These are phyloP conservation scores for Chaetogeoica ovagalla DNA, from an alignment of 2,888 invertebrate genomes.

Conservation along the genomic window DNA sequence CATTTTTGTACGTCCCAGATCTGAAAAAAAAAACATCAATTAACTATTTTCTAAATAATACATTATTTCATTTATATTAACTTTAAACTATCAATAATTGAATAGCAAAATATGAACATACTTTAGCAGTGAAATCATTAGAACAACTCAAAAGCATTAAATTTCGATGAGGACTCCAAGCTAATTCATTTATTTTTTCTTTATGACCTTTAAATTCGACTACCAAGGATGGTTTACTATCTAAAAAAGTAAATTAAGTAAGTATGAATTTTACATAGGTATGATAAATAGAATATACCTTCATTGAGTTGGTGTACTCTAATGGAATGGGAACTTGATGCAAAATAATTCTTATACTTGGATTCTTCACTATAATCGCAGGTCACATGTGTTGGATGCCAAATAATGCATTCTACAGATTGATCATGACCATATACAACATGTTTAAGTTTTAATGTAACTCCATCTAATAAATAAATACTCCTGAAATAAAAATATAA, in stretches of 20 bases:
- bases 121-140: conserved; percentile 71
- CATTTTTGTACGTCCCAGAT: conserved; percentile 68
- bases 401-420: conserved; percentile 66
- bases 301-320: conserved; percentile 34
- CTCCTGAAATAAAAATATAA: conserved; percentile 28
- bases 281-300: conserved; percentile 1
- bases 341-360: conserved; percentile 47
- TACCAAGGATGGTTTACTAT: conserved; percentile 51
- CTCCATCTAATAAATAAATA: conserved; percentile 46
- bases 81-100: background rate
- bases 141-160: conserved; percentile 70
- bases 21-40: conserved; percentile 59
- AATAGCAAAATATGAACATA: conserved; percentile 59
- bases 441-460: conserved; percentile 39
- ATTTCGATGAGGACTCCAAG: conserved; percentile 73
- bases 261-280: background rate
- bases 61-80: background rate
- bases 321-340: conserved; percentile 43
- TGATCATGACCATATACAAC: conserved; percentile 39
- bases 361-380: conserved; percentile 50
- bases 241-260: conserved; percentile 45
- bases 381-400: conserved; percentile 74
- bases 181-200: conserved; percentile 64
- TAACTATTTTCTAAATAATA: background rate
- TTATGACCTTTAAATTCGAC: conserved; percentile 62